Evolutionary conservation across 1,140 invertebrate species (phyloP).

Genomic region (Cylas formicarius): DNA sequence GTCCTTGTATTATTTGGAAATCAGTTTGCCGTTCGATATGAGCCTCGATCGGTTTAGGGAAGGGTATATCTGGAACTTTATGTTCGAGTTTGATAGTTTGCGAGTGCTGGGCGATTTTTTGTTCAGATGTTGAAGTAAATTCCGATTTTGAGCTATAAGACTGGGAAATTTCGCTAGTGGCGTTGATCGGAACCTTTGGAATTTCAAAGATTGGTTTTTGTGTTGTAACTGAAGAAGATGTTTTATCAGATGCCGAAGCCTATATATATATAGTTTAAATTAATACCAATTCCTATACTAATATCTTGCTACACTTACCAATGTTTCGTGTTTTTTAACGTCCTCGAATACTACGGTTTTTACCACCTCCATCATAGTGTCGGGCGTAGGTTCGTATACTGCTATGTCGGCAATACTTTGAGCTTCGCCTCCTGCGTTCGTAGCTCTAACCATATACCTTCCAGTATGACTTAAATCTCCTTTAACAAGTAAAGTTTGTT

Average conservation of each 20-base stretch:
- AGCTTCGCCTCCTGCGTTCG: conserved; percentile 67
- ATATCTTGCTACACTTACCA: conserved; percentile 38
- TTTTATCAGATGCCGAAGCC: conserved; percentile 36
- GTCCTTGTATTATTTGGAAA: conserved; percentile 21
- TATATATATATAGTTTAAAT: conserved; percentile 22
- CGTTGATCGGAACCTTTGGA: conserved; percentile 9
- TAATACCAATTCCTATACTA: too few relatives aligned
- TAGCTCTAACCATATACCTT: conserved; percentile 64
- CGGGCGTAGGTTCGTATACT: conserved; percentile 62
- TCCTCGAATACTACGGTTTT: conserved; percentile 58
- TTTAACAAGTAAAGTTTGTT: too few relatives aligned
- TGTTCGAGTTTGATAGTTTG: conserved; percentile 32
- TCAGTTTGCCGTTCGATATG: conserved; percentile 25
- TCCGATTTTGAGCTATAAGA: conserved; percentile 32
- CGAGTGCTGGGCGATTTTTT: conserved; percentile 31
- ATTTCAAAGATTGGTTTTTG: conserved; percentile 19
- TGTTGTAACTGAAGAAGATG: conserved; percentile 28
- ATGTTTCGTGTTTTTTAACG: conserved; percentile 41
- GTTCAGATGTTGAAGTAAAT: conserved; percentile 29
- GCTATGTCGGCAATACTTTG: conserved; percentile 70
- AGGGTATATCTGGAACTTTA: conserved; percentile 28
- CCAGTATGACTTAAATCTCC: conserved; percentile 57
- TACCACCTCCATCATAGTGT: conserved; percentile 59
- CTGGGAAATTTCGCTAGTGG: conserved; percentile 25
- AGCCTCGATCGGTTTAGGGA: conserved; percentile 27